Base-by-base conservation (phyloP, 2,888 invertebrate species). In the Sinohyriopsis cumingii region DNA sequence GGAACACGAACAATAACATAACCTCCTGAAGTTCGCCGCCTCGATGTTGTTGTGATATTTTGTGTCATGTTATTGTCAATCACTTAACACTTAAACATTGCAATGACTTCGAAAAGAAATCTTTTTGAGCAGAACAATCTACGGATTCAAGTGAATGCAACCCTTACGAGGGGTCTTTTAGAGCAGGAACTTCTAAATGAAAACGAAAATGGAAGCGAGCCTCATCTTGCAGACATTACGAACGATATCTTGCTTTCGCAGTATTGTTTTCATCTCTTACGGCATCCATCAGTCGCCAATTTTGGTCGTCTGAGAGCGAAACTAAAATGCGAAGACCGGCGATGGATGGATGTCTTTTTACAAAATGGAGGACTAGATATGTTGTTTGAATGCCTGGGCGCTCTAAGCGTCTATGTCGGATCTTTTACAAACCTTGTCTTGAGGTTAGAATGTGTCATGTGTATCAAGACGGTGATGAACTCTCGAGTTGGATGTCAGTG, bases 401-500 rank as follows among this genome's bases (percentile, higher is more conserved):
- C 79, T 66, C 78, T 83, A 25, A 76, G 79, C 0, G 69, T 70
- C 54, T 81, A 82, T 65, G 74, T 76, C 0, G 78, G 81, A 0
- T 77, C 73, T 53, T 84, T 84, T 66, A 77, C 81, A 5, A 81
- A 82, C 62, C 65, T 82, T n/a, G 77, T 84, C 54, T 73, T 86
- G 65, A 76, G 86, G 18, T 70, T 87, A 28, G 88, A 89, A 71
- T 88, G 88, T 71, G 85, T 87, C 3, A 81, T 85, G 71, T 88
- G 88, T 69, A 83, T 88, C 63, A 82, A 82, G 71, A 83, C 84
- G 5, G 85, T 87, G 55, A 95, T 97, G 96, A 96, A 97, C 92
- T 95, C 96, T 88, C 93, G 95, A 86, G 95, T 96, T 90, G 97
- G 96, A 84, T 93, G 97, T 91, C 96, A 97, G 92, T 96, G 95